phyloP scores from a whole-genome alignment of 2,113 vertebrate genomes.

The Haemorhous mexicanus region DNA sequence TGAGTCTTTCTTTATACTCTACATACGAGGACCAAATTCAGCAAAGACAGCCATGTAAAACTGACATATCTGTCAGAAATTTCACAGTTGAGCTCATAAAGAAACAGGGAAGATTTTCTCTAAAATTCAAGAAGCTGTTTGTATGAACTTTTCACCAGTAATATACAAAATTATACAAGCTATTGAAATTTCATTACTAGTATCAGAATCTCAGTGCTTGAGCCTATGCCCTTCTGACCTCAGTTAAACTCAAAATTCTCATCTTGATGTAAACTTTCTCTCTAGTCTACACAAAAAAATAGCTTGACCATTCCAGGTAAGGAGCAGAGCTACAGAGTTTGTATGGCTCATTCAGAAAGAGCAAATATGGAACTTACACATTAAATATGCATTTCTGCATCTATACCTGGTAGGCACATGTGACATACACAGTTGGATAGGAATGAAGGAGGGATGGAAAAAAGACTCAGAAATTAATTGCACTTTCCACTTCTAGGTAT shows the following conservation, averaged over 20 bases:
- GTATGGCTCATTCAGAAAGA: background rate
- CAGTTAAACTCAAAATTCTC: background rate
- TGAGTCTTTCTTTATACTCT: background rate
- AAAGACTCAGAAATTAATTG: background rate
- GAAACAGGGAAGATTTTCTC: background rate
- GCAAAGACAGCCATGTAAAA: background rate
- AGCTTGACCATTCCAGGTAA: background rate
- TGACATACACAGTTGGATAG: background rate
- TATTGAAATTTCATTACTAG: background rate
- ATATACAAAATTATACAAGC: background rate
- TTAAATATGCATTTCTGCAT: background rate
- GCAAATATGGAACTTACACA: background rate
- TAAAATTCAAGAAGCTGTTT: background rate
- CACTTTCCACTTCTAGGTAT: background rate
- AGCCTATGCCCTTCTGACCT: background rate
- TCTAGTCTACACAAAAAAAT: background rate
- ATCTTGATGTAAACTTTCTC: background rate
- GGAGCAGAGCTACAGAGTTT: background rate
- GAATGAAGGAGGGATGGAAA: background rate
- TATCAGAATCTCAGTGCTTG: background rate
- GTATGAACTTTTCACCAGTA: background rate
- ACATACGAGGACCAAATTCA: background rate
- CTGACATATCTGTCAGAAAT: background rate
- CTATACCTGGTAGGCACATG: background rate
- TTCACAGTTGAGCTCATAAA: background rate